Evolutionary conservation across 1,140 invertebrate genomes (phyloP).

Genomic region (Mycetomoellerius zeteki): DNA sequence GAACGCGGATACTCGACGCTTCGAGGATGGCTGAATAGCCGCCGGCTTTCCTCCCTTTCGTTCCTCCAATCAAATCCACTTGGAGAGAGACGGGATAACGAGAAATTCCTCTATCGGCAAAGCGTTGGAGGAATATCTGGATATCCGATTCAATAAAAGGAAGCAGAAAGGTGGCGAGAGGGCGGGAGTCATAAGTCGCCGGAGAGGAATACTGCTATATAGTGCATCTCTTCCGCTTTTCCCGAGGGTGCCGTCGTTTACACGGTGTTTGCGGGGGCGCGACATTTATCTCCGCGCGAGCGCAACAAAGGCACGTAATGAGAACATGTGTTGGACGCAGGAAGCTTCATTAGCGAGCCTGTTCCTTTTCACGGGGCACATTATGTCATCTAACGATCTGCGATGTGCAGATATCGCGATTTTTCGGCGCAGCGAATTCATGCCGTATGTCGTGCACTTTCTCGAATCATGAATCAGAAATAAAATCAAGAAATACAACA

Average conservation of each 20-base stretch:
- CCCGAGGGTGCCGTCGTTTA: slow-evolving; percentile 67
- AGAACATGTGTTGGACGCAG: slow-evolving; percentile 82
- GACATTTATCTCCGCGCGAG: slow-evolving; percentile 68
- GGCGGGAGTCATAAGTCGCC: slow-evolving; percentile 58
- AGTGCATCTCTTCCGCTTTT: slow-evolving; percentile 38
- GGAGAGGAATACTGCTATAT: slow-evolving; percentile 29
- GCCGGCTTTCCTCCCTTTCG: neutral
- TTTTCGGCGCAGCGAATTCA: slow-evolving; percentile 39
- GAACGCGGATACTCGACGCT: slow-evolving; percentile 56
- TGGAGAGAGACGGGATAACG: slow-evolving; percentile 69
- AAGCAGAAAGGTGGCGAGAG: slow-evolving; percentile 60
- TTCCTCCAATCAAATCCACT: slow-evolving; percentile 70
- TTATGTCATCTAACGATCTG: slow-evolving; percentile 57
- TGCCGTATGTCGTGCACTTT: neutral
- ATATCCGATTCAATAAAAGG: slow-evolving; percentile 57
- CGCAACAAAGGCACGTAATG: slow-evolving; percentile 85
- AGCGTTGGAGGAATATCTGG: slow-evolving; percentile 52
- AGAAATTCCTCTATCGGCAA: slow-evolving; percentile 60
- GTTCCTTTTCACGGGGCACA: slow-evolving; percentile 67
- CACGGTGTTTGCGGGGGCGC: slow-evolving; percentile 70
- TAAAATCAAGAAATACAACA: neutral
- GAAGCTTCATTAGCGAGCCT: slow-evolving; percentile 79
- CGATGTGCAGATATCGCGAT: slow-evolving; percentile 59
- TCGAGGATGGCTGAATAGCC: slow-evolving; percentile 59
- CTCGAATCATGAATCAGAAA: neutral